These are phyloP conservation scores for Numenius phaeopus DNA, from an alignment of 2,797 vertebrate genomes.

Conservation along the genomic window DNA sequence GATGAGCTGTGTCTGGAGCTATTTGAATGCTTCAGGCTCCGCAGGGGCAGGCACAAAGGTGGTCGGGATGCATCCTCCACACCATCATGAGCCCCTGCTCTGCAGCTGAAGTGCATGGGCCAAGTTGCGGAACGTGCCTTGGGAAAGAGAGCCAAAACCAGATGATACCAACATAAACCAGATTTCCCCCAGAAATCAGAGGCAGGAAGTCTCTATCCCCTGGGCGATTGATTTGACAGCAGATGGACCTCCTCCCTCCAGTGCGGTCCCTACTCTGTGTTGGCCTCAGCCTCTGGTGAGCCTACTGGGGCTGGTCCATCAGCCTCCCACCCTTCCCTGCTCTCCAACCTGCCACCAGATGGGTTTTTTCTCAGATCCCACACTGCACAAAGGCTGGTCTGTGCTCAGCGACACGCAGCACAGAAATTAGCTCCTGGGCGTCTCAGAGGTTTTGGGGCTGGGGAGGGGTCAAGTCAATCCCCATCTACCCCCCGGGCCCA, in stretches of 20 bases:
- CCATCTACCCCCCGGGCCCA: rapidly evolving
- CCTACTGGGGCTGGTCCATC: not conserved
- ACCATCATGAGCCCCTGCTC: not conserved
- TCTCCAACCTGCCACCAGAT: not conserved
- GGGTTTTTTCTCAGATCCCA: not conserved
- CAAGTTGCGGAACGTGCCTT: not conserved
- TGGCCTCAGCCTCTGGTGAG: not conserved
- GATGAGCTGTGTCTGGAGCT: not conserved
- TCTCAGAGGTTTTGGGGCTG: not conserved
- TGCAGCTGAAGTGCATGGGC: not conserved
- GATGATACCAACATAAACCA: not conserved
- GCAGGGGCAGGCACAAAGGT: not conserved
- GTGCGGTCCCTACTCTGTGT: rapidly evolving
- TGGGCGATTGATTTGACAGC: not conserved
- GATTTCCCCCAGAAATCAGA: not conserved
- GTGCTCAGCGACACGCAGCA: not conserved
- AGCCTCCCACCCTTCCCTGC: not conserved
- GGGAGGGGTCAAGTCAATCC: not conserved
- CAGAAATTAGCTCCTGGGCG: not conserved
- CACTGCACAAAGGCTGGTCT: not conserved
- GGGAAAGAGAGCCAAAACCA: not conserved
- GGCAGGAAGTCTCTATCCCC: constrained; percentile 21
- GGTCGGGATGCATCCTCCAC: not conserved
- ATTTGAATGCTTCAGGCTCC: not conserved
- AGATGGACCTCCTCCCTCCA: not conserved